Evolutionary conservation across 2,113 vertebrate species (phyloP).

Genomic region (Strigops habroptila): DNA sequence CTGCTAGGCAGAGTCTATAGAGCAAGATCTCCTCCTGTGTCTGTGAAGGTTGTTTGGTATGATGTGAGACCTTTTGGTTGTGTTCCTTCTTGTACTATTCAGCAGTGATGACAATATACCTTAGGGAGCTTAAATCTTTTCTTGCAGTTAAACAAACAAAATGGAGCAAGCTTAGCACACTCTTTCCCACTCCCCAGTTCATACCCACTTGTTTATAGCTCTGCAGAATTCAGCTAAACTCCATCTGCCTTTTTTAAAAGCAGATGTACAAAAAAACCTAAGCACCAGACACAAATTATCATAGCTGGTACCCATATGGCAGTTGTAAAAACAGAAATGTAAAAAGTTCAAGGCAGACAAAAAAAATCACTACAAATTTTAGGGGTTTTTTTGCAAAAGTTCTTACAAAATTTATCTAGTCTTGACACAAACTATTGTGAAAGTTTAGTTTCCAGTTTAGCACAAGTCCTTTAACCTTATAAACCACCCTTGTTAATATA

Average conservation of each 20-base stretch:
- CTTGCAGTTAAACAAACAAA: not conserved
- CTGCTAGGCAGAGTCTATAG: not conserved
- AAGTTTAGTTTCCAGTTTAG: not conserved
- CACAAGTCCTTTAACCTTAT: not conserved
- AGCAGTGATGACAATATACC: not conserved
- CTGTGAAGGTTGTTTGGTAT: not conserved
- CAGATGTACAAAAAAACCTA: not conserved
- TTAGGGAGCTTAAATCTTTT: not conserved
- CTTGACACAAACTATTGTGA: not conserved
- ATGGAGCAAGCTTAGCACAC: not conserved
- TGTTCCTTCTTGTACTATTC: not conserved
- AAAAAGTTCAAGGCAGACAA: not conserved
- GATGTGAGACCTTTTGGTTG: not conserved
- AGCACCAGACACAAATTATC: not conserved
- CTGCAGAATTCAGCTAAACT: not conserved
- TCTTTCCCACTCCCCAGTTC: not conserved
- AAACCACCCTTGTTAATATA: not conserved
- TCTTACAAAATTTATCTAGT: not conserved
- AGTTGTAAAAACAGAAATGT: not conserved
- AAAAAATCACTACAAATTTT: not conserved
- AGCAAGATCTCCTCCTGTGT: not conserved
- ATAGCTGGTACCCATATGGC: not conserved
- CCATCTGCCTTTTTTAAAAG: conserved; percentile 7
- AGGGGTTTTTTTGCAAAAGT: not conserved
- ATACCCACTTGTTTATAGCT: not conserved